These are phyloP conservation scores for Coluber constrictor DNA, from an alignment of 2,797 vertebrate genomes.

Conservation along the genomic window DNA sequence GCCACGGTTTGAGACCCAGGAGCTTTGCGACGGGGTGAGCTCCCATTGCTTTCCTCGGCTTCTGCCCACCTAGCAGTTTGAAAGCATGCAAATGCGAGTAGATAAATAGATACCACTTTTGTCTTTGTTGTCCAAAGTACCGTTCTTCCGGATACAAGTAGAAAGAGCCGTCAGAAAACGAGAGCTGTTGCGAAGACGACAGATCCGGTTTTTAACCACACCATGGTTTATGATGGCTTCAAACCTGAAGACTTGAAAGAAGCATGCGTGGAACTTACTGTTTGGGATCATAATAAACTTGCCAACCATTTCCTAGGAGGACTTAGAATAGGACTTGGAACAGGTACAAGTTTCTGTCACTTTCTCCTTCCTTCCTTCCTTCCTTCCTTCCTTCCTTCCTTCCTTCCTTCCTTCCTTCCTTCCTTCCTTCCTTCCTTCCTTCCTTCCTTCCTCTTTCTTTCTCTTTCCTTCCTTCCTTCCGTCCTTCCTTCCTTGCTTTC, in stretches of 20 bases:
- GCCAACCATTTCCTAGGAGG: conserved; percentile 89
- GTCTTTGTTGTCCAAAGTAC: conserved; percentile 67
- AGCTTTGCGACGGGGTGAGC: not conserved
- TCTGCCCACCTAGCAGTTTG: not conserved
- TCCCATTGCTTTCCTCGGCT: not conserved
- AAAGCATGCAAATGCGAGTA: not conserved
- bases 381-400: not conserved
- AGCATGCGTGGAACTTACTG: conserved; percentile 87
- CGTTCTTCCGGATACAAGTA: conserved; percentile 85
- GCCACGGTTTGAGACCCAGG: not conserved
- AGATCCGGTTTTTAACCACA: conserved; percentile 92
- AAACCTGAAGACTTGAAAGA: conserved; percentile 83
- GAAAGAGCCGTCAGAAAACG: conserved; percentile 88
- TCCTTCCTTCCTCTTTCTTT: too few relatives aligned
- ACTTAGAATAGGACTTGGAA: conserved; percentile 85
- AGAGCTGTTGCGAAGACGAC: conserved; percentile 82
- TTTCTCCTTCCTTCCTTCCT: not conserved
- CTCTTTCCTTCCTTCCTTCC: not conserved
- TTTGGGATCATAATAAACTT: conserved; percentile 90
- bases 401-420: too few relatives aligned
- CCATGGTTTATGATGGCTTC: conserved; percentile 93
- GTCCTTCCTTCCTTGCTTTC: too few relatives aligned
- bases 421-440: too few relatives aligned
- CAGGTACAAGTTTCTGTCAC: conserved; percentile 70
- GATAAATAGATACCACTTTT: not conserved